A percentile compares a stretch with the other conserved stretches of the same genome.
Evolutionary conservation across 2,888 invertebrate species (phyloP).

Genomic region (Theodoxus fluviatilis): DNA sequence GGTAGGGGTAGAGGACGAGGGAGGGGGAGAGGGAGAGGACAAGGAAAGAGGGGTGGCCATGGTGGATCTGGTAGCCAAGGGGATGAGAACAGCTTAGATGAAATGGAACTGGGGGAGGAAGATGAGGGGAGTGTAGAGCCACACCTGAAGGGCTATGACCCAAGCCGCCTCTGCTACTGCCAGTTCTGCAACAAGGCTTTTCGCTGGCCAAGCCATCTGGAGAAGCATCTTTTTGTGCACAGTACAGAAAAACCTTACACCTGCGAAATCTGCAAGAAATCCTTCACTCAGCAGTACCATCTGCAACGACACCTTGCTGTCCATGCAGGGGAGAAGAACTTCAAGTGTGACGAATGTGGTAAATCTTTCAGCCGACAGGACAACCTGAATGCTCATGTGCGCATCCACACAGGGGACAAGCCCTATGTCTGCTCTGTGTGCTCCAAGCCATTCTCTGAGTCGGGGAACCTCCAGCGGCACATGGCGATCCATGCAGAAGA

Average conservation of each 20-base stretch:
- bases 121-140: too few species aligned
- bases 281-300: not conserved
- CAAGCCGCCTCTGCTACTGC: too few species aligned
- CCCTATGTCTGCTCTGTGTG: slow-evolving; percentile 20
- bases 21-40: too few species aligned
- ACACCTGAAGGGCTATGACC: too few species aligned
- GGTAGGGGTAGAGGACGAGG: too few species aligned
- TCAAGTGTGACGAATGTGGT: slow-evolving; percentile 3
- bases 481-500: slow-evolving; percentile 19
- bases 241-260: not conserved
- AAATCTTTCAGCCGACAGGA: not conserved
- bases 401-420: slow-evolving; percentile 18
- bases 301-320: not conserved
- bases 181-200: slow-evolving; percentile 18
- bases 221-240: slow-evolving; percentile 16
- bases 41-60: too few species aligned
- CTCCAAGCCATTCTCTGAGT: not conserved
- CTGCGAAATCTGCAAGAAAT: slow-evolving; percentile 7
- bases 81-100: too few species aligned
- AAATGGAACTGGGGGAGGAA: too few species aligned
- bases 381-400: not conserved
- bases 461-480: slow-evolving; percentile 10
- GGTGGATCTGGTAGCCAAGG: too few species aligned
- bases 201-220: not conserved
- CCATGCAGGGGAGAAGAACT: not conserved